Evolutionary conservation across 2,888 invertebrate genomes (phyloP).

Genomic region (Prosapia bicincta): DNA sequence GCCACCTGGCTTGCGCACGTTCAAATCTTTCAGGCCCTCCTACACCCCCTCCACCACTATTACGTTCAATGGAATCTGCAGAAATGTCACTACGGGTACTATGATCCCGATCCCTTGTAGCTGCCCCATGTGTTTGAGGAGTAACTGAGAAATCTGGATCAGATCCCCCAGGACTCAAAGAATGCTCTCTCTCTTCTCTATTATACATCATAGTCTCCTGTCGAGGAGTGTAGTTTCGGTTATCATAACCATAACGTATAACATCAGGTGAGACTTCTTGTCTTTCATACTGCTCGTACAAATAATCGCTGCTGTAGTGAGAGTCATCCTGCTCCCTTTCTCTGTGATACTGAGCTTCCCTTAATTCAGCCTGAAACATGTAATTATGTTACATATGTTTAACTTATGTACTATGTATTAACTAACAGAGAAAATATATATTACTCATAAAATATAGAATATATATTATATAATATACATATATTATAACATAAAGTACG

Average conservation of each 20-base stretch:
- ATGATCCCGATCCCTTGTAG: slow-evolving; percentile 30
- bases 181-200: slow-evolving; percentile 43
- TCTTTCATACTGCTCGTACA: slow-evolving; percentile 53
- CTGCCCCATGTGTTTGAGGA: slow-evolving; percentile 29
- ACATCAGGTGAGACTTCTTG: slow-evolving; percentile 40
- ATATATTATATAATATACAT: too few relatives aligned
- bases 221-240: slow-evolving; percentile 46
- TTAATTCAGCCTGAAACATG: slow-evolving; percentile 38
- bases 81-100: slow-evolving; percentile 66
- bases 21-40: slow-evolving; percentile 45
- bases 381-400: not conserved
- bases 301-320: slow-evolving; percentile 56
- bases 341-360: slow-evolving; percentile 42
- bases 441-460: too few relatives aligned
- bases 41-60: slow-evolving; percentile 38
- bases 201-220: slow-evolving; percentile 45
- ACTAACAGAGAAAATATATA: too few relatives aligned
- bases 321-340: slow-evolving; percentile 44
- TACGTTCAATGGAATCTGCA: slow-evolving; percentile 66
- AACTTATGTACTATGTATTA: too few relatives aligned
- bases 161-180: slow-evolving; percentile 43
- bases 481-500: too few relatives aligned
- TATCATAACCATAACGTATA: slow-evolving; percentile 45
- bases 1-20: slow-evolving; percentile 60
- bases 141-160: slow-evolving; percentile 39